Base-by-base conservation (phyloP, 2,797 vertebrate species). In the Cirrhinus mrigala region DNA sequence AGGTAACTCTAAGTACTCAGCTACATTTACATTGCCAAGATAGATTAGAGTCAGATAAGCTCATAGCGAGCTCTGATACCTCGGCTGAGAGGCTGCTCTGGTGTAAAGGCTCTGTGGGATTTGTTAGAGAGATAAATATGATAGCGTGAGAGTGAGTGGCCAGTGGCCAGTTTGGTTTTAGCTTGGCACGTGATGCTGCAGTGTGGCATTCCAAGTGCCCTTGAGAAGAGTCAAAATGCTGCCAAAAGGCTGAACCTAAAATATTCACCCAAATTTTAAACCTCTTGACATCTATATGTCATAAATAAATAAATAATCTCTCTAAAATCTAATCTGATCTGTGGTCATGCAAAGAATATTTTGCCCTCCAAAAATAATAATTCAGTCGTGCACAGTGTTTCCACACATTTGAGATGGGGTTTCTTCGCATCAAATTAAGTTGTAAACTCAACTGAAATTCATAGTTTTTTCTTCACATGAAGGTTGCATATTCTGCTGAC, bases 31-130 rank as follows among this genome's bases (percentile, higher is more conserved):
- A 92, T 92, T 90, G 91, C 91, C 93, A 94, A 93, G 93, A 91
- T 91, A 94, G 94, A 95, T 95, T 95, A 94, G 90, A 88, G 83
- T 87, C 78, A 89, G 91, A 92, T 92, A 91, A 93, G 85, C 87
- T 54, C 85, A 85, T 86, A 84, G 79, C 4, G 0, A 83, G 70
- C 24, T 48, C 52, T 40, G 82, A 16, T 69, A 75, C 50, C 37
- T 60, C 29, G 37, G 58, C 48, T 81, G 48, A 56, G 44, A 60
- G 58, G n/a, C 44, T n/a, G 77, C 33, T 79, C 37, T 70, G 56
- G 78, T 77, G 70, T 62, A 29, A 58, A 70, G 77, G 71, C 24
- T 82, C 46, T 73, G 16, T 71, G 18, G 60, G 71, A 83, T 81
- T 81, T 79, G 75, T 81, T 71, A 60, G 80, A 84, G 81, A 89